Base-by-base conservation (phyloP, 2,113 vertebrate species). In the Sinosuthora webbiana region DNA sequence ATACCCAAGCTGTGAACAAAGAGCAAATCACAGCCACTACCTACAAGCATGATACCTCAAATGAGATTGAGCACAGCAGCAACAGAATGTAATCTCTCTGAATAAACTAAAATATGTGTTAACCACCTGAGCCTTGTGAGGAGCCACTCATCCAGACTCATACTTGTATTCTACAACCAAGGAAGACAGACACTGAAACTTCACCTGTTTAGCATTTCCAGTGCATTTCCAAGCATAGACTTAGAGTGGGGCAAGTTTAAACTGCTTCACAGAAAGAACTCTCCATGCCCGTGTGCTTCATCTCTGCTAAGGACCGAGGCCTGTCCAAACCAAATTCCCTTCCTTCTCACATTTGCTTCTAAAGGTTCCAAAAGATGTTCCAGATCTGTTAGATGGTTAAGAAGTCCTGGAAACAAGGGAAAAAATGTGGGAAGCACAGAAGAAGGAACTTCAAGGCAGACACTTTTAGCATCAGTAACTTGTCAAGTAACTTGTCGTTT, bases 201-300 rank as follows among this genome's bases (percentile, higher is more conserved):
- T 76, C 3, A 80, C 7, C 10, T 76, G 3, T 20, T 7, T 11
- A 60, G 23, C 20, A 59, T 44, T 52, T 70, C 25, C 50, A 65
- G 50, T 23, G 25, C n/a, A 25, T 47, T 45, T 79, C 33, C n/a
- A 64, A 6, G 17, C 17, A 24, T 1, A 24, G 31, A 31, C n/a
- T 70, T 55, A 53, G 10, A 76, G 33, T 1, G 2, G 8, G 17
- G 11, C 50, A 83, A 89, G 21, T 30, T 33, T 65, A 27, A 74
- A 55, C 5, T 37, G 17, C 44, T 57, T 18, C 39, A 64, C 30
- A 76, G 44, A 65, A 71, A 64, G 47, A 8, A 25, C 14, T 70
- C 22, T 41, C 0, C 0, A 1, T 20, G 27, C 10, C 41, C 31
- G 15, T 0, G 9, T 0, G 9, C 6, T 6, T 42, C 42, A 50